These are phyloP conservation scores for Pammene fasciana DNA, from an alignment of 2,888 invertebrate genomes.

Conservation along the genomic window DNA sequence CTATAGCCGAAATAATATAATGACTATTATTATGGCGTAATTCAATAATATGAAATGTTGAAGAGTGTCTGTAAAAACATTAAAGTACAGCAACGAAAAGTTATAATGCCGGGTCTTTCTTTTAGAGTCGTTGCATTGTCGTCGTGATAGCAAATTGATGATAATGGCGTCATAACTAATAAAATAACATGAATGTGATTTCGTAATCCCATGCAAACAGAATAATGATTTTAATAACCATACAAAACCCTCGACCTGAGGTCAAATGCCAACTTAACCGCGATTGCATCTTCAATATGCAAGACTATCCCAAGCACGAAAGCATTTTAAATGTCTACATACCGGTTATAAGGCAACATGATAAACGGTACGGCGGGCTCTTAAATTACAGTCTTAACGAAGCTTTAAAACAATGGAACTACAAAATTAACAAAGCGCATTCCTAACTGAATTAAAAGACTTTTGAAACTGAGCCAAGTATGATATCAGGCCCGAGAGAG, in stretches of 20 bases:
- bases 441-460: slow-evolving; percentile 33
- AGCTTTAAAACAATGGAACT: slow-evolving; percentile 37
- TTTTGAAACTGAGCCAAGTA: slow-evolving; percentile 61
- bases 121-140: neutral
- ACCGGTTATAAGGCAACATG: slow-evolving; percentile 52
- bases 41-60: slow-evolving; percentile 35
- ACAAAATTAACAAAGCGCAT: slow-evolving; percentile 32
- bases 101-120: neutral
- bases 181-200: slow-evolving; percentile 16
- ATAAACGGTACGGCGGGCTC: slow-evolving; percentile 21
- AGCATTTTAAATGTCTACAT: slow-evolving; percentile 61
- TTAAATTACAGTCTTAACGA: slow-evolving; percentile 19
- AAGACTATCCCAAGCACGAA: slow-evolving; percentile 53
- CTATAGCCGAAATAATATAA: slow-evolving; percentile 33
- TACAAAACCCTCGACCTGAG: slow-evolving; percentile 55
- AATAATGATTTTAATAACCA: slow-evolving; percentile 50
- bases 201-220: slow-evolving; percentile 19
- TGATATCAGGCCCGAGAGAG: slow-evolving; percentile 68
- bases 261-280: slow-evolving; percentile 66
- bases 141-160: neutral
- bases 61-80: slow-evolving; percentile 1
- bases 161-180: neutral
- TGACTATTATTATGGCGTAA: slow-evolving; percentile 32
- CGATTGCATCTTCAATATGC: slow-evolving; percentile 63
- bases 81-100: neutral